Percentiles rank a stretch among this genome's conserved stretches.
These are phyloP conservation scores for Myzus persicae DNA, from an alignment of 1,140 invertebrate species.

Conservation along the genomic window DNA sequence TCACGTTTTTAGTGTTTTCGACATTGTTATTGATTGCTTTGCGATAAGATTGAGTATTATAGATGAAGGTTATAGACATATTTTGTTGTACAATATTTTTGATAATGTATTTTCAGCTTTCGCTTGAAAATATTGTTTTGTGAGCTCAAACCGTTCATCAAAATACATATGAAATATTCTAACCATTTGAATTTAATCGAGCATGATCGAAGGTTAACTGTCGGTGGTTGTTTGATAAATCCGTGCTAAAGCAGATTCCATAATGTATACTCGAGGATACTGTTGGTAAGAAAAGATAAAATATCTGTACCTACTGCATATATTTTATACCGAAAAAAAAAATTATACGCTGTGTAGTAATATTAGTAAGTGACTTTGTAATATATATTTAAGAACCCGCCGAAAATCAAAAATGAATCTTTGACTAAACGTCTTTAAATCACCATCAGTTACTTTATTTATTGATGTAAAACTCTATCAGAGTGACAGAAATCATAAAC, in stretches of 20 bases:
- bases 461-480: neutral
- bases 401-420: neutral
- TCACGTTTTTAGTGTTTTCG: too few species aligned
- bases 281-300: neutral
- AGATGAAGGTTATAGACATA: neutral
- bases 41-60: too few species aligned
- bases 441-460: neutral
- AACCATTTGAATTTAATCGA: neutral
- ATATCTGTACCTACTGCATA: neutral
- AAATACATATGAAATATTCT: conserved; percentile 25
- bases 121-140: neutral
- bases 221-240: conserved; percentile 8
- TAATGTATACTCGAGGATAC: neutral
- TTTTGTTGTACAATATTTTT: neutral
- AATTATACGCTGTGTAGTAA: neutral
- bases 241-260: neutral
- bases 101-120: conserved; percentile 2
- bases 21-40: too few species aligned
- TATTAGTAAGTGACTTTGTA: neutral
- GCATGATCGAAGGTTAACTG: neutral
- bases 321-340: neutral
- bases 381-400: neutral
- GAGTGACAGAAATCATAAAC: too few species aligned
- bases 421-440: neutral
- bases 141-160: neutral